Evolutionary conservation across 2,113 vertebrate species (phyloP).

Genomic region (Rhea americana): DNA sequence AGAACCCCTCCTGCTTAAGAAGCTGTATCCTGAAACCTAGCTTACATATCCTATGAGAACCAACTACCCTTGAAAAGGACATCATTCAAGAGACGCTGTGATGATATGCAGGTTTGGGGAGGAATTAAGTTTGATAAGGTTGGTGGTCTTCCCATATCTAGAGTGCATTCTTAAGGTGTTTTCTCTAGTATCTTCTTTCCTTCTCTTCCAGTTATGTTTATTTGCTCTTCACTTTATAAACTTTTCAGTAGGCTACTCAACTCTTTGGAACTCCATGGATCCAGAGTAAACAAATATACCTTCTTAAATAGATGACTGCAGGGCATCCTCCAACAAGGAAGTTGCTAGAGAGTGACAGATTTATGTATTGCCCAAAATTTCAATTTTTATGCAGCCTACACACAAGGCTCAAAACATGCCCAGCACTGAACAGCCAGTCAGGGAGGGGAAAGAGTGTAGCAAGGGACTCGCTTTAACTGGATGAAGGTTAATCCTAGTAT

Average conservation of each 20-base stretch:
- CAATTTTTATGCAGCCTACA: not conserved
- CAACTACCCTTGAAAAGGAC: not conserved
- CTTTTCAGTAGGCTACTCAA: not conserved
- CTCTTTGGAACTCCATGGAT: not conserved
- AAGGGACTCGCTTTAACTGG: constrained; percentile 47
- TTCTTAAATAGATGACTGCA: not conserved
- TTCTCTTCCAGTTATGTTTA: not conserved
- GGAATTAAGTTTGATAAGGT: not conserved
- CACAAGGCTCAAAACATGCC: not conserved
- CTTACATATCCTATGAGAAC: not conserved
- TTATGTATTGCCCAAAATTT: not conserved
- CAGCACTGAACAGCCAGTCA: not conserved
- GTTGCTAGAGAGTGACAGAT: not conserved
- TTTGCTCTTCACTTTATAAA: not conserved
- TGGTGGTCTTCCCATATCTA: not conserved
- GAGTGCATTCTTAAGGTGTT: not conserved
- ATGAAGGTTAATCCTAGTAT: constrained; percentile 66
- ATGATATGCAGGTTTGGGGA: not conserved
- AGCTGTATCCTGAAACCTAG: not conserved
- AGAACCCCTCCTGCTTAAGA: not conserved
- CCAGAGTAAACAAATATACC: not conserved
- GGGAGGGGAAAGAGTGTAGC: not conserved
- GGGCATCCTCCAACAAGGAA: not conserved
- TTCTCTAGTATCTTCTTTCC: not conserved
- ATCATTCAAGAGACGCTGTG: fast-evolving